Conservation (phyloP, 2,113 vertebrate genomes). For the Chrysochloris asiatica region DNA sequence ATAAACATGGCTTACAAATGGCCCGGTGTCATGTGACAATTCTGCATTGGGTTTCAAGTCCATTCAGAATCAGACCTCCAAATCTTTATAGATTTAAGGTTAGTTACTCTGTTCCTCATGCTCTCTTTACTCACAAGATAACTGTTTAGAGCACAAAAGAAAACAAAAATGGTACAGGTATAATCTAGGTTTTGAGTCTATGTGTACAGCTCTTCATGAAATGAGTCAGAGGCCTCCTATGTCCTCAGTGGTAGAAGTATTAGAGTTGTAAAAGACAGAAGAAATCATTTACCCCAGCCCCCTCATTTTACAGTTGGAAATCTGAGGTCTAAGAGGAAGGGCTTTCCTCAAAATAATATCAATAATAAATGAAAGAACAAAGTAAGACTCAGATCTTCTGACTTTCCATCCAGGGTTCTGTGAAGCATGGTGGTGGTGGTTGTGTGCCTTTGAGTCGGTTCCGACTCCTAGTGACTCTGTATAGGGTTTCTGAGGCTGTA, state of each 20-base stretch:
- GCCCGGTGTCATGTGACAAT: neutral
- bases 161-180: neutral
- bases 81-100: neutral
- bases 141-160: neutral
- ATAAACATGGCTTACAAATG: neutral
- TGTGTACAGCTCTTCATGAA: neutral
- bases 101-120: neutral
- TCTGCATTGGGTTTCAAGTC: constrained; percentile 29
- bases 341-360: neutral
- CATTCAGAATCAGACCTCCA: neutral
- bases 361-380: neutral
- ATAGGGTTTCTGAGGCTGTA: too few relatives aligned
- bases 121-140: neutral
- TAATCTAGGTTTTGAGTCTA: constrained; percentile 9
- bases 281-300: neutral
- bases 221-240: neutral
- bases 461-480: too few relatives aligned
- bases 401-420: neutral
- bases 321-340: neutral
- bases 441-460: too few relatives aligned
- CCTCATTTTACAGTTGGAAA: constrained; percentile 25
- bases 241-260: neutral
- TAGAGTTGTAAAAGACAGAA: constrained; percentile 16
- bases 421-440: too few relatives aligned
- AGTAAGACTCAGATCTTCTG: neutral